These are phyloP conservation scores for Steinernema carpocapsae DNA, from an alignment of 2,888 invertebrate species.

Conservation along the genomic window DNA sequence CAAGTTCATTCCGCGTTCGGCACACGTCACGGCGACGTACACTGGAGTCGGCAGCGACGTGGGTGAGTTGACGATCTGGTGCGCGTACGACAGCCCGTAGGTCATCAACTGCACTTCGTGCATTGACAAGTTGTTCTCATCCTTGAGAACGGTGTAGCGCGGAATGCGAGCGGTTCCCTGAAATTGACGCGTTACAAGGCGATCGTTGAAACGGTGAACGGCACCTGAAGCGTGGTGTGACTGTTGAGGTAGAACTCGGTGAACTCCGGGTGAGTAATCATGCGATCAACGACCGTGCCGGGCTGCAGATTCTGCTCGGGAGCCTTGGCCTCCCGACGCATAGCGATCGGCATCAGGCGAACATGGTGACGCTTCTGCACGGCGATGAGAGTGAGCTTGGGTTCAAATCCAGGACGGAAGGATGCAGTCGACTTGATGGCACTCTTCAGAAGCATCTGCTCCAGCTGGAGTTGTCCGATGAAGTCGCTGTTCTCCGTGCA, in stretches of 20 bases:
- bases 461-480: no score
- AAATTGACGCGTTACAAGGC: background rate
- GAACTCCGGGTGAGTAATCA: conserved; percentile 52
- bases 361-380: conserved; percentile 56
- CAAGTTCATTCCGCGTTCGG: conserved; percentile 50
- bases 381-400: conserved; percentile 56
- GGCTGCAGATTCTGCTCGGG: conserved; percentile 57
- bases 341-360: conserved; percentile 43
- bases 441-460: no score
- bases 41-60: conserved; percentile 60
- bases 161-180: conserved; percentile 64
- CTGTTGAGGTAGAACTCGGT: conserved; percentile 62
- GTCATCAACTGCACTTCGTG: conserved; percentile 58
- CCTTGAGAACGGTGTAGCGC: conserved; percentile 60
- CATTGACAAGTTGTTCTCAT: conserved; percentile 54
- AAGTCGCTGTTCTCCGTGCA: conserved; percentile 50
- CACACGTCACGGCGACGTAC: conserved; percentile 57
- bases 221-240: conserved; percentile 61
- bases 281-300: conserved; percentile 59
- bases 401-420: conserved; percentile 27
- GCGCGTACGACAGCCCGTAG: conserved; percentile 53
- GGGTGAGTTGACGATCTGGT: conserved; percentile 59
- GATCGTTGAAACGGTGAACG: background rate
- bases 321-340: conserved; percentile 37
- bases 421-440: no score